Evolutionary conservation across 2,888 invertebrate genomes (phyloP).

Genomic region (Horisme vitalbata): DNA sequence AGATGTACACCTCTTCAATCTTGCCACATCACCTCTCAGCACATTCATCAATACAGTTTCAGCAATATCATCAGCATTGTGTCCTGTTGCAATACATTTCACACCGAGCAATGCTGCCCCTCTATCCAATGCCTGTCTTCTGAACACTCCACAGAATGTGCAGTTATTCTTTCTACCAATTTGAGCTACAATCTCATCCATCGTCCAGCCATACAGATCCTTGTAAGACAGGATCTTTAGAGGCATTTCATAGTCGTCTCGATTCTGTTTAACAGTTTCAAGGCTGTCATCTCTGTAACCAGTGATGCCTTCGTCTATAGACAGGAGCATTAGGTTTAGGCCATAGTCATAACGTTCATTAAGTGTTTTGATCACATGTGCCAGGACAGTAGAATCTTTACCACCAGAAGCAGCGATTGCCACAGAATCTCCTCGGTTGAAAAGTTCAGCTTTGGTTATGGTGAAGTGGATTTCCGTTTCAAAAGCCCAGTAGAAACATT

Average conservation of each 20-base stretch:
- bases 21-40: constrained; percentile 96
- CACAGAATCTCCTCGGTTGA: constrained; percentile 91
- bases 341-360: constrained; percentile 96
- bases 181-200: constrained; percentile 97
- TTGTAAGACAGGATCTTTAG: constrained; percentile 98
- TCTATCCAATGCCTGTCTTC: constrained; percentile 97
- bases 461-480: constrained; percentile 98
- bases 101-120: constrained; percentile 95
- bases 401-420: constrained; percentile 97
- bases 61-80: constrained; percentile 98
- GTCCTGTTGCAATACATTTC: constrained; percentile 97
- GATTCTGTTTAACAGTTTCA: constrained; percentile 97
- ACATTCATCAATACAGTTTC: constrained; percentile 99
- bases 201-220: constrained; percentile 99
- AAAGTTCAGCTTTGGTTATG: constrained; percentile 90
- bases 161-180: constrained; percentile 97
- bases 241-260: constrained; percentile 96
- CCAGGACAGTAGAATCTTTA: constrained; percentile 98
- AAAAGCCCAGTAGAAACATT: constrained; percentile 96
- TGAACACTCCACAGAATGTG: constrained; percentile 97
- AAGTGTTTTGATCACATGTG: constrained; percentile 94
- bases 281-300: constrained; percentile 98
- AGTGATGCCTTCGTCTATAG: constrained; percentile 99
- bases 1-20: constrained; percentile 95
- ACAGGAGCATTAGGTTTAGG: constrained; percentile 93